These are phyloP conservation scores for Drosophila maculinotata DNA, from an alignment of 2,888 invertebrate genomes.

Conservation along the genomic window DNA sequence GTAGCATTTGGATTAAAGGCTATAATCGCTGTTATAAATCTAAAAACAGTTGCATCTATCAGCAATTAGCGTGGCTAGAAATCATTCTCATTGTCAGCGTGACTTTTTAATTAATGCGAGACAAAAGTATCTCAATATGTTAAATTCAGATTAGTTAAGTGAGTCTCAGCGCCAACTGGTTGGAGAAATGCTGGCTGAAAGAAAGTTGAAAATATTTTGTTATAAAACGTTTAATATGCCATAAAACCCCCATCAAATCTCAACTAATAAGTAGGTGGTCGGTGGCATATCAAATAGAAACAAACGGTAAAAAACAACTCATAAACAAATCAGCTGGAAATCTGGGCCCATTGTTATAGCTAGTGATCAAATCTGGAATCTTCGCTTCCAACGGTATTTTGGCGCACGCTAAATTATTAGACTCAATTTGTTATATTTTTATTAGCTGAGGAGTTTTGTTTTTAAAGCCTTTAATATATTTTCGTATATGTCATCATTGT, in stretches of 20 bases:
- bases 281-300: conserved; percentile 37
- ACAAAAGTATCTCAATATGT: conserved; percentile 20
- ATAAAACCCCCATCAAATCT: conserved; percentile 49
- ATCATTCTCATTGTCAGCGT: conserved; percentile 29
- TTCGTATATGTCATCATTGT: conserved; percentile 21
- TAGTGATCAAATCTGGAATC: conserved; percentile 23
- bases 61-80: conserved; percentile 37
- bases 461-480: conserved; percentile 32
- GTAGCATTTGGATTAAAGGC: conserved; percentile 31
- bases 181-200: conserved; percentile 39
- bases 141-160: conserved; percentile 25
- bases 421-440: conserved; percentile 70
- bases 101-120: conserved; percentile 42
- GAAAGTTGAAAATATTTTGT: conserved; percentile 56
- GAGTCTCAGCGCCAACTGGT: conserved; percentile 7
- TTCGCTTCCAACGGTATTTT: conserved; percentile 68
- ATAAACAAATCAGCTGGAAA: conserved; percentile 59
- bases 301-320: conserved; percentile 37
- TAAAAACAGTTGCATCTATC: conserved; percentile 35
- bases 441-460: conserved; percentile 7
- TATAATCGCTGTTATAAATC: conserved; percentile 32
- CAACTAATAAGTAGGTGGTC: conserved; percentile 51
- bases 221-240: conserved; percentile 64
- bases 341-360: conserved; percentile 56
- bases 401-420: conserved; percentile 77